Evolutionary conservation across 1,140 invertebrate species (phyloP), one percentile per base, ranked within the genome.

Genomic region (Homalodisca vitripennis): DNA sequence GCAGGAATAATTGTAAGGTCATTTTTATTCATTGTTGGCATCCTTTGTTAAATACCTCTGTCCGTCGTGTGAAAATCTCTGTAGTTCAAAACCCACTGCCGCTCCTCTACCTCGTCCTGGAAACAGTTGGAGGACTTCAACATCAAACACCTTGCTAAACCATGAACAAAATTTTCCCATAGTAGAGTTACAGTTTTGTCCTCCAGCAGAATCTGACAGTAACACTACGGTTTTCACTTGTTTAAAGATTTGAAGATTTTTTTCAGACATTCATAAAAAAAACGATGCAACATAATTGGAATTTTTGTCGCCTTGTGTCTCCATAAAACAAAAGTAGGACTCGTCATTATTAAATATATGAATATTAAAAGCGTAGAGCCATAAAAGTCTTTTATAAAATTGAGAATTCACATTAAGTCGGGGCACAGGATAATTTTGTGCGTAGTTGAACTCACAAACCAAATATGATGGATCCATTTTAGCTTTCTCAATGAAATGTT

Each of bases 61-160:
- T n/a, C n/a, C n/a, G n/a, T n/a, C n/a, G n/a, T n/a, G n/a, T n/a
- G n/a, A n/a, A n/a, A n/a, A n/a, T n/a, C n/a, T n/a, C n/a, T n/a
- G n/a, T n/a, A n/a, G n/a, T n/a, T n/a, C n/a, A n/a, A n/a, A n/a
- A n/a, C n/a, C n/a, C n/a, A n/a, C n/a, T n/a, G n/a, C n/a, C n/a
- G n/a, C n/a, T n/a, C n/a, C n/a, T n/a, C n/a, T n/a, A 47, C 68
- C 68, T 34, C 62, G 64, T 29, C 67, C 63, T 20, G 68, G 68
- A 32, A 46, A 70, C 27, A 70, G 29, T 3, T 65, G 62, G 67
- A 66, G 24, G 3, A 70, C 46, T 26, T 70, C 46, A 24, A 70
- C 63, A 32, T 27, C n/a, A 20, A 41, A n/a, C n/a, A n/a, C n/a
- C n/a, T n/a, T n/a, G n/a, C n/a, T n/a, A n/a, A n/a, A n/a, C n/a